Evolutionary conservation across 2,797 vertebrate genomes (phyloP), one percentile per base, ranked within the genome.

Genomic region (Sebastolobus altivelis): DNA sequence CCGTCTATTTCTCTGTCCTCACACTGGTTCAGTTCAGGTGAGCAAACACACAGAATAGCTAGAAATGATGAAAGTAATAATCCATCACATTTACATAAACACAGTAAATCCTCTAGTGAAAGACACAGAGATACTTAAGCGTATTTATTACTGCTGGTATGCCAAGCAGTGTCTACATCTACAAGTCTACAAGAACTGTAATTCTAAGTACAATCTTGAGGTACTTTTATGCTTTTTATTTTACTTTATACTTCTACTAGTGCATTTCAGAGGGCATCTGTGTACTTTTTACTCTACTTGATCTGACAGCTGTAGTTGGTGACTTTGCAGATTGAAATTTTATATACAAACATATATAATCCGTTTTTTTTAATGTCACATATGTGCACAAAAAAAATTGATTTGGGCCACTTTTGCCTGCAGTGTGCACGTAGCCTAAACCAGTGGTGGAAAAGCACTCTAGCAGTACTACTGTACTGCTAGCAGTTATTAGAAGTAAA

Each of bases 11-110:
- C 14, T 62, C 7, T 27, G 22, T 27, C 37, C n/a, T 61, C 14
- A 56, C 8, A 55, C n/a, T 33, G 8, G 52, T 49, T 82, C 46
- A 79, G 0, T n/a, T 77, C 13, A 76, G 54, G 33, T 62, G 18
- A 70, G 14, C 46, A 18, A 37, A 49, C n/a, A 63, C 2, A 70
- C 13, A 59, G 3, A 18, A 14, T 18, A 54, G 18, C 35, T 54
- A 13, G 65, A 12, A 56, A 65, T 20, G 29, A 1, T 59, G 1
- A 62, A 56, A 43, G 13, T 25, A 35, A 65, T 40, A 13, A 46
- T 4, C 18, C 18, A 20, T 37, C 10, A 38, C 25, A 62, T 56
- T 55, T 62, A 46, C 3, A 43, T 61, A 38, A 27, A 33, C 18
- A 13, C 13, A 14, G 22, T 52, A 59, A 31, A 27, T 55, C 27